Percentiles rank a stretch among this genome's conserved stretches.
phyloP scores from a whole-genome alignment of 1,140 invertebrate species.

The Drosophila cardini region DNA sequence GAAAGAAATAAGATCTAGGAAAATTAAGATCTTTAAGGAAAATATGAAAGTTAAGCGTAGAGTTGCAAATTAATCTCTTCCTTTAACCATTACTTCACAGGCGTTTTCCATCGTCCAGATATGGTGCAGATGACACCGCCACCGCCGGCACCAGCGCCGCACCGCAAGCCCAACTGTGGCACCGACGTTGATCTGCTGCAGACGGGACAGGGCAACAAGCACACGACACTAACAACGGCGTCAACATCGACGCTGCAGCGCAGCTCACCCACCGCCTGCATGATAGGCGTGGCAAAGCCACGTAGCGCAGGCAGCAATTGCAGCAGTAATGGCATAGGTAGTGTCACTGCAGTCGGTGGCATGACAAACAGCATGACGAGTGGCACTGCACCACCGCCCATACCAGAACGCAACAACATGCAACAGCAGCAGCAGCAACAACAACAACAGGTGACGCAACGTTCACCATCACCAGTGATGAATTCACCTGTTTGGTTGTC shows the following conservation, averaged over 20 bases:
- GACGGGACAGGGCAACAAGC: constrained; percentile 52
- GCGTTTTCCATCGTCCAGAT: constrained; percentile 81
- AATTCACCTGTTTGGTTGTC: constrained; percentile 80
- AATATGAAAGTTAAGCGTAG: background rate
- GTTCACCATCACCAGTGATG: constrained; percentile 72
- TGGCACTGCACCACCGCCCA: constrained; percentile 61
- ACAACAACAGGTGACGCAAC: constrained; percentile 15
- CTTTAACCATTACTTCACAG: constrained; percentile 18
- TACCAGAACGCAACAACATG: constrained; percentile 66
- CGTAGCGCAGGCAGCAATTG: constrained; percentile 55
- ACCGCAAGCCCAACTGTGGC: constrained; percentile 75
- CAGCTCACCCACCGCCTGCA: constrained; percentile 58
- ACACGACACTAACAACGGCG: constrained; percentile 39
- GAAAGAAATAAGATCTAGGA: background rate
- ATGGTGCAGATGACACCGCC: constrained; percentile 84
- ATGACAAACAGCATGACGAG: background rate
- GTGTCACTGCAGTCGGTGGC: background rate
- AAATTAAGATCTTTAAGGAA: background rate
- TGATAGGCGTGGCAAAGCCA: constrained; percentile 41
- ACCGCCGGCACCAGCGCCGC: constrained; percentile 81
- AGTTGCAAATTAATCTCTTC: background rate
- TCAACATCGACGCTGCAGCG: constrained; percentile 54
- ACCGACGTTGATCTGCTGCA: constrained; percentile 67
- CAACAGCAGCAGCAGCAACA: background rate
- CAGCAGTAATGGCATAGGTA: constrained; percentile 46